Evolutionary conservation across 2,797 vertebrate genomes (phyloP).

Genomic region (Hapalemur alaotrensis): DNA sequence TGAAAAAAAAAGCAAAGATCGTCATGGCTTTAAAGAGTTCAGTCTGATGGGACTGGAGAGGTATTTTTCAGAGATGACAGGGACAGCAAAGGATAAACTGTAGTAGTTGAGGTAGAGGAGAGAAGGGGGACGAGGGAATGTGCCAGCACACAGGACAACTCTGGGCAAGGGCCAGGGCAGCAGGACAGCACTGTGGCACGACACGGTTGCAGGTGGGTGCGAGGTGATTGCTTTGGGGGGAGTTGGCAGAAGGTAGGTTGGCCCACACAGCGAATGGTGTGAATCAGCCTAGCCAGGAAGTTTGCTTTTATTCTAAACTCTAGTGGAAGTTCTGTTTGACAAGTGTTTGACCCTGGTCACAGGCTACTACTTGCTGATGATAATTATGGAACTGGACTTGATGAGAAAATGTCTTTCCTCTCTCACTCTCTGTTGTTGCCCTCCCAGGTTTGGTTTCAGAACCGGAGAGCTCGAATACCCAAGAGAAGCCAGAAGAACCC

Average conservation of each 20-base stretch:
- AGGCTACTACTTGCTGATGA: not conserved
- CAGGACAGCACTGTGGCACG: not conserved
- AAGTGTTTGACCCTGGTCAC: not conserved
- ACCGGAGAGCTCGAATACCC: not conserved
- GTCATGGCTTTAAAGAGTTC: not conserved
- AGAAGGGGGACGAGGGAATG: not conserved
- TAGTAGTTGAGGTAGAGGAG: not conserved
- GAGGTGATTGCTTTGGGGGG: not conserved
- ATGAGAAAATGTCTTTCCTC: not conserved
- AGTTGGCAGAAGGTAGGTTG: not conserved
- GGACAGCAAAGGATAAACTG: not conserved
- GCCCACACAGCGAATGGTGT: not conserved
- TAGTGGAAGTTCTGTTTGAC: not conserved
- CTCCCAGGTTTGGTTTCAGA: slow-evolving; percentile 49
- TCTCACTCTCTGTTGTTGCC: no score
- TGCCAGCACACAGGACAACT: not conserved
- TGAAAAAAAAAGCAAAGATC: not conserved
- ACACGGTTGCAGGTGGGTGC: not conserved
- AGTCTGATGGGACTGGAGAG: not conserved
- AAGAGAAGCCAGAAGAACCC: not conserved
- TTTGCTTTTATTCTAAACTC: not conserved
- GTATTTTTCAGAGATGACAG: not conserved
- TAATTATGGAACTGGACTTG: not conserved
- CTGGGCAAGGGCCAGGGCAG: not conserved
- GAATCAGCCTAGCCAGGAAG: not conserved